These are phyloP conservation scores for Amphimedon queenslandica DNA, from an alignment of 37 sponge, comb jelly and placozoan species.

Conservation along the genomic window DNA sequence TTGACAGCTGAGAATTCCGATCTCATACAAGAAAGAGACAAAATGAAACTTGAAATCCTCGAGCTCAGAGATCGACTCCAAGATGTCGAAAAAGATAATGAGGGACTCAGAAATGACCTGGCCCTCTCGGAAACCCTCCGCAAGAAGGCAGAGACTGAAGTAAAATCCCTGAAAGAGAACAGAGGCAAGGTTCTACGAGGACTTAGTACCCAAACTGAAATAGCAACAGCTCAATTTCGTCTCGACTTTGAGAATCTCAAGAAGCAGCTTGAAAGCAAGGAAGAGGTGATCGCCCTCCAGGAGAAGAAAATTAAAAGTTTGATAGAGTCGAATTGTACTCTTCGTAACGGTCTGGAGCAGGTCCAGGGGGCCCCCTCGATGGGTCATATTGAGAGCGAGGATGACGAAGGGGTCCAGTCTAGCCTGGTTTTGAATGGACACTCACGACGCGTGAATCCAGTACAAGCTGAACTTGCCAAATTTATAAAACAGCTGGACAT, in stretches of 20 bases:
- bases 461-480: neutral
- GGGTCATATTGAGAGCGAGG: neutral
- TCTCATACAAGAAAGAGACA: conserved; percentile 21
- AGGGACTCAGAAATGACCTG: conserved; percentile 6
- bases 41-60: conserved; percentile 26
- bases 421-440: neutral
- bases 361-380: neutral
- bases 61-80: neutral
- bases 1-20: conserved; percentile 24
- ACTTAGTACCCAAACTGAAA: conserved; percentile 59
- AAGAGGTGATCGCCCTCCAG: conserved; percentile 35
- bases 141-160: conserved; percentile 22
- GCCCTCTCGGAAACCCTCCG: neutral
- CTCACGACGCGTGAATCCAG: neutral
- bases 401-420: neutral
- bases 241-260: conserved; percentile 55
- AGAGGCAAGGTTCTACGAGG: conserved; percentile 55
- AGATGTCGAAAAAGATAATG: conserved; percentile 18
- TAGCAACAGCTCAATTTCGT: conserved; percentile 40
- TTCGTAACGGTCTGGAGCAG: conserved; percentile 47
- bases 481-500: conserved; percentile 3
- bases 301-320: conserved; percentile 48
- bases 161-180: conserved; percentile 22
- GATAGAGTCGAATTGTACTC: conserved; percentile 52
- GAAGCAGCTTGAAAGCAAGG: conserved; percentile 39